phyloP scores from a whole-genome alignment of 1,140 invertebrate genomes.

The Phocides pigmalion region DNA sequence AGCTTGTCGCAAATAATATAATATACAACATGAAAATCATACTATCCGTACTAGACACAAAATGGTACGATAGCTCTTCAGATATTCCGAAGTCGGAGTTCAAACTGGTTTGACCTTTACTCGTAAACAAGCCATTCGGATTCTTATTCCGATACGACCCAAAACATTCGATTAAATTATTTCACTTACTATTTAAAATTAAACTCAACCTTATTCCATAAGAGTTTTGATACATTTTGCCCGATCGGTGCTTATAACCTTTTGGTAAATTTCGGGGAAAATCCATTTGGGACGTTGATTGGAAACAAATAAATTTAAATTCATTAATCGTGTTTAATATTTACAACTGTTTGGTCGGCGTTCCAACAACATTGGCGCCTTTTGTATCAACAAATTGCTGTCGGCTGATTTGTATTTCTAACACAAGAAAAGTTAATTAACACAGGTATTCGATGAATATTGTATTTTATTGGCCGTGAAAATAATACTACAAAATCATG shows the following conservation, averaged over 20 bases:
- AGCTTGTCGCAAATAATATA: too few species aligned
- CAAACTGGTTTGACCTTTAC: conserved; percentile 11
- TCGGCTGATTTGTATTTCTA: conserved; percentile 1
- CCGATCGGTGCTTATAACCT: neutral
- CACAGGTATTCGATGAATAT: neutral
- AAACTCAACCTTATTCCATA: conserved; percentile 6
- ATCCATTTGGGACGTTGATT: conserved; percentile 12
- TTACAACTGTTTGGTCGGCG: conserved; percentile 17
- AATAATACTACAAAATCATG: too few species aligned
- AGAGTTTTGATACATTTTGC: neutral
- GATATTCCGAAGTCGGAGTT: neutral
- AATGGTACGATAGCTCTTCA: neutral
- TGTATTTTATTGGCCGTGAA: neutral
- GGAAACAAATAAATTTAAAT: conserved; percentile 27
- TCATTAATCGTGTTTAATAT: conserved; percentile 27
- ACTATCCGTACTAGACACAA: neutral
- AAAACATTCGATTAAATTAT: conserved; percentile 20
- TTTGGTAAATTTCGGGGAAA: conserved; percentile 11
- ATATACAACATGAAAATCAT: neutral
- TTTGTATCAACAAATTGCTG: conserved; percentile 2
- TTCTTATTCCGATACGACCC: conserved; percentile 7
- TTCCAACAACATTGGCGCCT: conserved; percentile 8
- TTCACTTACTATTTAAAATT: neutral
- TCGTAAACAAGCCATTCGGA: conserved; percentile 13
- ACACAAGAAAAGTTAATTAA: neutral